Conservation (phyloP, 2,113 vertebrate genomes). For the Rhea pennata region DNA sequence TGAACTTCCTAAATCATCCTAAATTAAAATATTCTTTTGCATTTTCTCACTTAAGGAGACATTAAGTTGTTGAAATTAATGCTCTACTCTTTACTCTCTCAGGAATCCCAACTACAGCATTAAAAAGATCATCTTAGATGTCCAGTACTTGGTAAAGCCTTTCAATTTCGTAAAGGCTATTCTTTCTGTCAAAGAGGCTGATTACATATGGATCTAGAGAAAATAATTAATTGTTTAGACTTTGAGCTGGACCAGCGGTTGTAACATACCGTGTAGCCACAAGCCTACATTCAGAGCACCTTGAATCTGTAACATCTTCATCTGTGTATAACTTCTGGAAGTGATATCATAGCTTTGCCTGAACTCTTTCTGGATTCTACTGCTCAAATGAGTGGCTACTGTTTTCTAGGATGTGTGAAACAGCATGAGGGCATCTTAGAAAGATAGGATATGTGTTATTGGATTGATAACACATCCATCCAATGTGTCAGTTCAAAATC, state of each 20-base stretch:
- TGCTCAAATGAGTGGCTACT: background rate
- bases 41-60: background rate
- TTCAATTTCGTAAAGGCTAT: background rate
- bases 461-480: background rate
- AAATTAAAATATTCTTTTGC: background rate
- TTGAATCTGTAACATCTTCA: background rate
- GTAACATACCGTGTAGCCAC: background rate
- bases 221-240: background rate
- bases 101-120: background rate
- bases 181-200: background rate
- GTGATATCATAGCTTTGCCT: background rate
- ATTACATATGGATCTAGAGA: background rate
- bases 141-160: background rate
- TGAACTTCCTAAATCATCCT: background rate
- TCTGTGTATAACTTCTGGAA: background rate
- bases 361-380: background rate
- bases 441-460: background rate
- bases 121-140: background rate
- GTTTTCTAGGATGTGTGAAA: background rate
- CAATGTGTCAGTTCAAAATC: background rate
- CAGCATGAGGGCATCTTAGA: background rate
- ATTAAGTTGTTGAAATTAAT: conserved; percentile 6
- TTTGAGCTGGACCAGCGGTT: background rate
- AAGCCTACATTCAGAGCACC: background rate
- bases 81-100: background rate